A percentile compares a stretch with the other conserved stretches of the same genome.
Evolutionary conservation across 2,888 invertebrate genomes (phyloP).

Genomic region (Rhagophthalmus giganteus): DNA sequence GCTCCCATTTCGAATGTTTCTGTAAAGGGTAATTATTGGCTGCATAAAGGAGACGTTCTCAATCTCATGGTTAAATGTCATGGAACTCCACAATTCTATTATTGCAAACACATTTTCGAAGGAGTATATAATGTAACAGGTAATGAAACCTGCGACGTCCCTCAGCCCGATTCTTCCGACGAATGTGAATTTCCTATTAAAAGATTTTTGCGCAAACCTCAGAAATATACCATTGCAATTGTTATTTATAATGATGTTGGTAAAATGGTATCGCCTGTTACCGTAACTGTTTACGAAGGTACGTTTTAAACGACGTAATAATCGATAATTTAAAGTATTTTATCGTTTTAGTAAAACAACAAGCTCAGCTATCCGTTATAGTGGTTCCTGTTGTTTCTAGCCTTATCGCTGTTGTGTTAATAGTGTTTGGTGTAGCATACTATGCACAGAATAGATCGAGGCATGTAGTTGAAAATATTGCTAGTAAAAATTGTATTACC

Average conservation of each 20-base stretch:
- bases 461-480: too few relatives aligned
- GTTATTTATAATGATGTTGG: slow-evolving; percentile 78
- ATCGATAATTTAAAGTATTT: slow-evolving; percentile 4
- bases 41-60: slow-evolving; percentile 78
- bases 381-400: slow-evolving; percentile 85
- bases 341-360: slow-evolving; percentile 65
- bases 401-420: slow-evolving; percentile 76
- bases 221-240: slow-evolving; percentile 75
- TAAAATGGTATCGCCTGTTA: slow-evolving; percentile 68
- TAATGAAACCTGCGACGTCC: slow-evolving; percentile 69
- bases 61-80: slow-evolving; percentile 71
- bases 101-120: slow-evolving; percentile 67
- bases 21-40: slow-evolving; percentile 77
- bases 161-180: slow-evolving; percentile 45
- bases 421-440: slow-evolving; percentile 86
- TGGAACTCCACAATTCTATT: slow-evolving; percentile 73
- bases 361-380: slow-evolving; percentile 84
- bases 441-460: slow-evolving; percentile 80
- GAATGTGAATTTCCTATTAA: slow-evolving; percentile 65
- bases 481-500: neutral
- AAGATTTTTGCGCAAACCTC: slow-evolving; percentile 71
- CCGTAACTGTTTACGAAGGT: slow-evolving; percentile 83
- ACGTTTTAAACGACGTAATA: neutral
- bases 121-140: slow-evolving; percentile 74
- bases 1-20: slow-evolving; percentile 73